phyloP scores from a whole-genome alignment of 2,888 invertebrate species.

The Geophilus truncorum region DNA sequence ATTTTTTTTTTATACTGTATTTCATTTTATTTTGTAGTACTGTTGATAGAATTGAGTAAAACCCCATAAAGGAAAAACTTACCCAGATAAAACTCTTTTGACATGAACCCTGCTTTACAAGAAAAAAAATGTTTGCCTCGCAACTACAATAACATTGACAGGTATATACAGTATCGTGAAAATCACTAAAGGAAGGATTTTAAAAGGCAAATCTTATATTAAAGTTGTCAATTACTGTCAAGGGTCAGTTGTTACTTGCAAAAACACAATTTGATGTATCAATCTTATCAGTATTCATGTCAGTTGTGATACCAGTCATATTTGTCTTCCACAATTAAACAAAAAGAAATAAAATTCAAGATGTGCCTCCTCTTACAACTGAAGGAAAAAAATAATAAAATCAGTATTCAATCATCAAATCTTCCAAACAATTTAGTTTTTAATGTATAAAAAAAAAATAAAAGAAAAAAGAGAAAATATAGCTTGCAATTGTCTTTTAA shows the following conservation, averaged over 20 bases:
- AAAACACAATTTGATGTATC: not conserved
- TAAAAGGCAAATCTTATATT: not conserved
- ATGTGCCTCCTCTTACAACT: not conserved
- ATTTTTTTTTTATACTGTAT: not conserved
- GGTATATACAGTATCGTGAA: not conserved
- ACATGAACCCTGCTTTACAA: not conserved
- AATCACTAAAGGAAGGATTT: not conserved
- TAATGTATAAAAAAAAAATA: not conserved
- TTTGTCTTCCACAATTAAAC: not conserved
- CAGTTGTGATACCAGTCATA: not conserved
- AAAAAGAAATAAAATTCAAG: not conserved
- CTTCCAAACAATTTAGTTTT: not conserved
- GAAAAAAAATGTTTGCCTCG: not conserved
- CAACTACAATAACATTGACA: not conserved
- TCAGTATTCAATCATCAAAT: conserved; percentile 14
- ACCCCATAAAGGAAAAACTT: not conserved
- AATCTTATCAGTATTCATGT: conserved; percentile 1
- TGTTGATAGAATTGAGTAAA: not conserved
- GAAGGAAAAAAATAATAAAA: not conserved
- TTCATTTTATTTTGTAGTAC: not conserved
- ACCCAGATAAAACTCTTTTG: not conserved
- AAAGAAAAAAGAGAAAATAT: too few relatives aligned
- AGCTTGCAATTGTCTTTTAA: conserved; percentile 4
- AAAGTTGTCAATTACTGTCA: not conserved
- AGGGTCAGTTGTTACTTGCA: not conserved